phyloP scores from a whole-genome alignment of 2,888 invertebrate species.

The Brenthis ino region DNA sequence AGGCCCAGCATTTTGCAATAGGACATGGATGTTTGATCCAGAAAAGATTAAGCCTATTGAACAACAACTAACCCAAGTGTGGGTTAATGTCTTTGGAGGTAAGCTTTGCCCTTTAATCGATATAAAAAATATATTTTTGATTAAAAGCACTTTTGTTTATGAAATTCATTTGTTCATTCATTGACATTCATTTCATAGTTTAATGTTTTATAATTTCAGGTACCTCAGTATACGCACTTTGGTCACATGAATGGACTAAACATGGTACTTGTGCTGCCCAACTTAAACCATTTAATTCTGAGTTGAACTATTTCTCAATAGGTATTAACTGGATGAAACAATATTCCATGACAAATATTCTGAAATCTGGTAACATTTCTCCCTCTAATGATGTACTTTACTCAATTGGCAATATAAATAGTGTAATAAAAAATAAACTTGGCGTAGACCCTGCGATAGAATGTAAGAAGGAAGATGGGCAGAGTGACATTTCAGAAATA shows the following conservation, averaged over 20 bases:
- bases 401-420: constrained; percentile 48
- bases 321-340: constrained; percentile 83
- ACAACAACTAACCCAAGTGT: constrained; percentile 80
- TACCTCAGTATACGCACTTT: constrained; percentile 79
- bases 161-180: too few species aligned
- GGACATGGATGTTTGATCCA: constrained; percentile 85
- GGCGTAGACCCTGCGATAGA: constrained; percentile 84
- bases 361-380: constrained; percentile 79
- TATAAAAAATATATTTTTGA: too few species aligned
- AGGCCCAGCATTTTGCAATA: constrained; percentile 88
- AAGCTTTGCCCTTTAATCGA: constrained; percentile 31
- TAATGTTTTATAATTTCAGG: constrained; percentile 46
- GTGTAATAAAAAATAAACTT: constrained; percentile 75
- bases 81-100: constrained; percentile 88
- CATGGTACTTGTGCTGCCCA: constrained; percentile 90
- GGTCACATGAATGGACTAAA: constrained; percentile 92
- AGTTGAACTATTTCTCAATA: constrained; percentile 86
- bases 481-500: constrained; percentile 86
- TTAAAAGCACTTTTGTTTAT: too few species aligned
- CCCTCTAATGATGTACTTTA: constrained; percentile 59
- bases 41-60: constrained; percentile 82
- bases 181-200: too few species aligned
- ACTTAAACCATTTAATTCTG: constrained; percentile 80
- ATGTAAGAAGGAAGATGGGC: constrained; percentile 83
- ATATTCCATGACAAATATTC: constrained; percentile 84